Conservation (phyloP, 2,113 vertebrate genomes). For the Crocuta crocuta region DNA sequence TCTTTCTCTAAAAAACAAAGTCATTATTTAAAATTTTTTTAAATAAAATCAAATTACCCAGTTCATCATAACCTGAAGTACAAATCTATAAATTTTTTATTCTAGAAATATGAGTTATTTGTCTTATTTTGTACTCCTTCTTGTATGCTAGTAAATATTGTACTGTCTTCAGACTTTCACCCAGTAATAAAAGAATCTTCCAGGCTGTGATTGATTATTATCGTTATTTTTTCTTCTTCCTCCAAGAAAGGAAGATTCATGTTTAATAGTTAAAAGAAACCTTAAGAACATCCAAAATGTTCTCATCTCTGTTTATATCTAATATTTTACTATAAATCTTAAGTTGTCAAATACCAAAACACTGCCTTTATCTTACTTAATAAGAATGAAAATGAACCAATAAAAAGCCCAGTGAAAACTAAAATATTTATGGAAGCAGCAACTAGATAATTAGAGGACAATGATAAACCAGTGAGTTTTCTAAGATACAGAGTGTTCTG, state of each 20-base stretch:
- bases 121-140: slow-evolving; percentile 22
- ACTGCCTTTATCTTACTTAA: neutral
- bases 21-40: too few species aligned
- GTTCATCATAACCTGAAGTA: neutral
- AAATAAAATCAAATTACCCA: neutral
- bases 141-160: neutral
- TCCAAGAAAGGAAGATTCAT: neutral
- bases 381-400: slow-evolving; percentile 25
- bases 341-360: slow-evolving; percentile 4
- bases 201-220: neutral
- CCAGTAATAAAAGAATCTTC: neutral
- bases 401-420: neutral
- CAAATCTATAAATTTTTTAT: slow-evolving; percentile 14
- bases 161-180: neutral
- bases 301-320: neutral
- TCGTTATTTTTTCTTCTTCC: neutral
- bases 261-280: neutral
- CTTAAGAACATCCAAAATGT: neutral
- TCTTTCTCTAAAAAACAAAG: too few species aligned
- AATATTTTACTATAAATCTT: neutral
- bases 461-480: neutral
- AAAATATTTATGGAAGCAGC: slow-evolving; percentile 16
- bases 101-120: slow-evolving; percentile 13
- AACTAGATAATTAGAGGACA: neutral
- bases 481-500: neutral